Evolutionary conservation across 2,113 vertebrate species (phyloP).

Genomic region (Perognathus longimembris): DNA sequence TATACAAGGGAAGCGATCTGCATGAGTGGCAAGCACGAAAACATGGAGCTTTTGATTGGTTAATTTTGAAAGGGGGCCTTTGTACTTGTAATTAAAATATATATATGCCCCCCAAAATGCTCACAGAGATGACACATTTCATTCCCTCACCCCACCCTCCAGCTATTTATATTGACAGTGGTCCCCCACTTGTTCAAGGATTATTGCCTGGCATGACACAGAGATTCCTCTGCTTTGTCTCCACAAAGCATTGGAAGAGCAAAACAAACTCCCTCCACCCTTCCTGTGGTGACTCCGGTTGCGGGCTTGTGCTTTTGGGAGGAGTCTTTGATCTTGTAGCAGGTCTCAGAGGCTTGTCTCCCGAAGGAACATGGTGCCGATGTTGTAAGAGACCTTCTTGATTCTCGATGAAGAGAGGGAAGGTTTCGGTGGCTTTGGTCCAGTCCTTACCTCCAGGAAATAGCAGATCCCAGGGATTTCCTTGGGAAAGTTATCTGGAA

Average conservation of each 20-base stretch:
- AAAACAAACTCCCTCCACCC: slow-evolving; percentile 76
- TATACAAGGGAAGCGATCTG: slow-evolving; percentile 80
- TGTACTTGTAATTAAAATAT: slow-evolving; percentile 74
- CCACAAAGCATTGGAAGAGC: slow-evolving; percentile 82
- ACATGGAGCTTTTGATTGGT: slow-evolving; percentile 58
- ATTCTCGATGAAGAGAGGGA: slow-evolving; percentile 93
- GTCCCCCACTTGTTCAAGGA: slow-evolving; percentile 83
- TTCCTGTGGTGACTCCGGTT: slow-evolving; percentile 81
- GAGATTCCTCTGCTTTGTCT: slow-evolving; percentile 82
- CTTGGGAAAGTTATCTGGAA: slow-evolving; percentile 99
- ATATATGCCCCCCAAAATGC: slow-evolving; percentile 71
- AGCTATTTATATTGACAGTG: slow-evolving; percentile 64
- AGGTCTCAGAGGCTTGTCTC: slow-evolving; percentile 96
- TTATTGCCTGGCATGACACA: slow-evolving; percentile 89
- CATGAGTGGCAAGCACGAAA: slow-evolving; percentile 80
- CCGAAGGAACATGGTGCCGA: slow-evolving; percentile 99
- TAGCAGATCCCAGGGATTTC: slow-evolving; percentile 98
- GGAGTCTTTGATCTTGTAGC: slow-evolving; percentile 85
- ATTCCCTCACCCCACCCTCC: slow-evolving; percentile 39
- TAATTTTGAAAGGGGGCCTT: slow-evolving; percentile 71
- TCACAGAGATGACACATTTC: slow-evolving; percentile 61
- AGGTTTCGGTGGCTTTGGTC: slow-evolving; percentile 91
- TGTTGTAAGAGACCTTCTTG: slow-evolving; percentile 98
- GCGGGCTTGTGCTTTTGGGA: slow-evolving; percentile 89
- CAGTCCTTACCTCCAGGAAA: slow-evolving; percentile 96